phyloP scores from a whole-genome alignment of 1,140 invertebrate species.

The Mylabris phalerata region DNA sequence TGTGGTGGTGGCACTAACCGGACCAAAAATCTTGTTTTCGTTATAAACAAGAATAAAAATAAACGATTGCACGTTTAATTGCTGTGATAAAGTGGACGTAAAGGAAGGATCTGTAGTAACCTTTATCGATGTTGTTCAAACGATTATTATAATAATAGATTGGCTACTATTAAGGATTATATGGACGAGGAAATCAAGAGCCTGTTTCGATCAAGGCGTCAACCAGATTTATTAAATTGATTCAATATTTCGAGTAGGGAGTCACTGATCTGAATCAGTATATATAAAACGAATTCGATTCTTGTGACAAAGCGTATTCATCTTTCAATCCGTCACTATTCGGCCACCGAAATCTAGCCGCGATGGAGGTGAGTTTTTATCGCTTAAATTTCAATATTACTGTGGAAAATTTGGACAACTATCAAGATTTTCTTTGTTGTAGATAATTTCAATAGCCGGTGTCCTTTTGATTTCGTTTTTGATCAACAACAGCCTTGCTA shows the following conservation, averaged over 20 bases:
- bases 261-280: constrained; percentile 4
- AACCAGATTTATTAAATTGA: constrained; percentile 9
- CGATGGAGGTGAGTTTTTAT: constrained; percentile 8
- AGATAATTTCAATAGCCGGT: too few species aligned
- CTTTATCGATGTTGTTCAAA: too few species aligned
- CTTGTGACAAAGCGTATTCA: constrained; percentile 8
- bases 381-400: neutral
- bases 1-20: constrained; percentile 8
- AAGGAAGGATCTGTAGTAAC: too few species aligned
- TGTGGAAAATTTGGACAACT: too few species aligned
- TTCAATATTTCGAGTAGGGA: constrained; percentile 12
- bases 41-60: neutral
- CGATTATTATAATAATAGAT: too few species aligned
- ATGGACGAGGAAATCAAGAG: constrained; percentile 10
- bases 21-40: constrained; percentile 1
- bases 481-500: too few species aligned
- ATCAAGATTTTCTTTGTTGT: too few species aligned
- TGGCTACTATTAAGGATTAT: neutral
- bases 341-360: neutral
- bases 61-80: too few species aligned
- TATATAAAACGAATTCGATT: constrained; percentile 9
- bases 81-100: too few species aligned
- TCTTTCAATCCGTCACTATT: constrained; percentile 4
- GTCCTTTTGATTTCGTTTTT: too few species aligned
- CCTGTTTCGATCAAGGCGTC: constrained; percentile 8